Evolutionary conservation across 1,140 invertebrate species (phyloP).

Genomic region (Neodiprion virginianus): DNA sequence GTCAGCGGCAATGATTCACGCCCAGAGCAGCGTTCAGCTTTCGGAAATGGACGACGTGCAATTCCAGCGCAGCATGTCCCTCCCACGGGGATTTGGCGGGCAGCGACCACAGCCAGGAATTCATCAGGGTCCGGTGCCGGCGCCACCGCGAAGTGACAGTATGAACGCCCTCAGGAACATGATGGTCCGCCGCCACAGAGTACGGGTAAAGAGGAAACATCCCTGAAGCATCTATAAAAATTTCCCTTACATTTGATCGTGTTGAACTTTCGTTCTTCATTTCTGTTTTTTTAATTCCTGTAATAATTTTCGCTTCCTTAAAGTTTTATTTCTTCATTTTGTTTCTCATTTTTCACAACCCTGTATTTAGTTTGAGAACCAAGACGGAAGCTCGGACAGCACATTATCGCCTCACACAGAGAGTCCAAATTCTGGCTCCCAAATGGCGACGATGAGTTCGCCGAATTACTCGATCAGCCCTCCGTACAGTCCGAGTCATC

Average conservation of each 20-base stretch:
- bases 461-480: conserved; percentile 50
- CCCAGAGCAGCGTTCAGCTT: conserved; percentile 49
- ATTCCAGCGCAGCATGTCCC: conserved; percentile 57
- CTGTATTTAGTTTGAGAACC: conserved; percentile 45
- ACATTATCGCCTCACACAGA: conserved; percentile 51
- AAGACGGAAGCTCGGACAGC: conserved; percentile 52
- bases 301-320: conserved; percentile 10
- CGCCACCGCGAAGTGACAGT: conserved; percentile 59
- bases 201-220: conserved; percentile 47
- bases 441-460: conserved; percentile 40
- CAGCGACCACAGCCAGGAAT: conserved; percentile 43
- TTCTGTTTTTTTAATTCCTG: conserved; percentile 20
- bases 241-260: background rate
- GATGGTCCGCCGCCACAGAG: conserved; percentile 50
- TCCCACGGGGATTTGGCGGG: conserved; percentile 59
- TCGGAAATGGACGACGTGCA: conserved; percentile 51
- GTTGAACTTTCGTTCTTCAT: conserved; percentile 11
- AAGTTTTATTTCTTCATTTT: background rate
- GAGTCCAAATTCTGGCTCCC: conserved; percentile 45
- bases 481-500: conserved; percentile 44
- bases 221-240: background rate
- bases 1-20: conserved; percentile 41
- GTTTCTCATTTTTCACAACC: conserved; percentile 15
- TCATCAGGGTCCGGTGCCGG: conserved; percentile 49
- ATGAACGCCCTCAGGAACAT: conserved; percentile 57